Evolutionary conservation across 1,140 invertebrate genomes (phyloP), one percentile per base, ranked within the genome.

Genomic region (Drosophila nigrodunni): DNA sequence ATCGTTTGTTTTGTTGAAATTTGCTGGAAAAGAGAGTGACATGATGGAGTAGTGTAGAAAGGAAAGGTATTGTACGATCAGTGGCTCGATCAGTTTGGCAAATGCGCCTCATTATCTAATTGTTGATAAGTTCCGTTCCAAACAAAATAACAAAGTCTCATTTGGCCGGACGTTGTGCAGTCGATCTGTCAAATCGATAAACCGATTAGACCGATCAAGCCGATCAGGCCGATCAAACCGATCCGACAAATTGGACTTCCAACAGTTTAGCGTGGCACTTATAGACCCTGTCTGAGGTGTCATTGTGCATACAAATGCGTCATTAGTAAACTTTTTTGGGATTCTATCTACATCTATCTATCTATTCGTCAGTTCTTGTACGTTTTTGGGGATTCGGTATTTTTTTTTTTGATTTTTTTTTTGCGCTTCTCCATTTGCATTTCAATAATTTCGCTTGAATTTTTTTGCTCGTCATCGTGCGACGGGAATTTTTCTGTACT

Each of bases 71-170:
- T 13, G 7, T 18, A 30, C 15, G 39, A 13, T 34, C 65, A 30
- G 39, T 50, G 43, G n/a, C 21, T 18, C 61, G 46, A 44, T 62
- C 30, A 15, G 18, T n/a, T 41, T 41, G n/a, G 3, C 15, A 72
- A 70, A 62, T 30, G 47, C 49, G 74, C 68, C 68, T 79, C 52
- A 76, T 79, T 79, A 74, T 79, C 74, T 74, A 79, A 78, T 78
- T 77, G 65, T 66, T 30, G 70, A 47, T 43, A 62, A 70, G 66
- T 70, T 70, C 72, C 72, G 69, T 66, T 71, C 60, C 41, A 39
- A 8, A 21, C 9, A 18, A 21, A 8, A 50, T 6, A 21, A 21
- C 18, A 21, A 13, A 30, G 3, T 30, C 25, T 30, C 25, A 30
- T 30, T 30, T 30, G 30, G 30, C 35, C 67, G 67, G 67, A 70